Evolutionary conservation across 2,797 vertebrate genomes (phyloP).

Genomic region (Hippopotamyrus pictus): DNA sequence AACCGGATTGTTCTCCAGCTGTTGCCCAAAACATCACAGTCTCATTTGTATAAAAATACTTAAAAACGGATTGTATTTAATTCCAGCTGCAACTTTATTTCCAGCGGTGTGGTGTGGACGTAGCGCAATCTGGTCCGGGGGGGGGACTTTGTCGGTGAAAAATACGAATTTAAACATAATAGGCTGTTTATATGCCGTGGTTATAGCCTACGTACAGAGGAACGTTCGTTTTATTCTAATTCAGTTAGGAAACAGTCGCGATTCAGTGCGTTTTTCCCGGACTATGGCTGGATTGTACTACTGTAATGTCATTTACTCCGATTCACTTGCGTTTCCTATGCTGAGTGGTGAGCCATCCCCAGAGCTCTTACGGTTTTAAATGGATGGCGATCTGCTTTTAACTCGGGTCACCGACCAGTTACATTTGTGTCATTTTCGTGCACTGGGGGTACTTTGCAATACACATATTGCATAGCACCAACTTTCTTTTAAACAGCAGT

Average conservation of each 20-base stretch:
- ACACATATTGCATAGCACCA: not conserved
- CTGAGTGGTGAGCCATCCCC: not conserved
- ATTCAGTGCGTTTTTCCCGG: not conserved
- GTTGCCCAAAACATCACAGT: conserved; percentile 50
- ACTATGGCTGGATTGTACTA: not conserved
- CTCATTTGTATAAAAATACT: not conserved
- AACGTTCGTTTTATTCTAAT: conserved; percentile 2
- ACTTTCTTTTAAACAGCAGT: not conserved
- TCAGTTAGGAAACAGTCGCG: not conserved
- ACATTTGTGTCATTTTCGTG: not conserved
- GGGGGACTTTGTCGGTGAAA: conserved; percentile 28
- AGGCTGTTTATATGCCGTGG: not conserved
- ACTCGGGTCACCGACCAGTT: not conserved
- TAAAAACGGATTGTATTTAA: conserved; percentile 11
- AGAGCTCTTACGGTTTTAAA: not conserved
- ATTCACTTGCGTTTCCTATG: not conserved
- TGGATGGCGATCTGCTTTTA: not conserved
- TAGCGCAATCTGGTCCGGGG: conserved; percentile 59
- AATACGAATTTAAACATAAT: conserved; percentile 3
- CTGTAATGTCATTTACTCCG: conserved; percentile 8
- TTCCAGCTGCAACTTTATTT: conserved; percentile 53
- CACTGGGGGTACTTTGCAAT: not conserved
- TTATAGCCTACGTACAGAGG: not conserved
- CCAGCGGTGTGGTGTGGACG: conserved; percentile 46
- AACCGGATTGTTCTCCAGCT: conserved; percentile 54